Percentiles rank a stretch among this genome's conserved stretches.
Evolutionary conservation across 2,113 vertebrate genomes (phyloP).

Genomic region (crab-eating macaque (Macaca fascicularis)): DNA sequence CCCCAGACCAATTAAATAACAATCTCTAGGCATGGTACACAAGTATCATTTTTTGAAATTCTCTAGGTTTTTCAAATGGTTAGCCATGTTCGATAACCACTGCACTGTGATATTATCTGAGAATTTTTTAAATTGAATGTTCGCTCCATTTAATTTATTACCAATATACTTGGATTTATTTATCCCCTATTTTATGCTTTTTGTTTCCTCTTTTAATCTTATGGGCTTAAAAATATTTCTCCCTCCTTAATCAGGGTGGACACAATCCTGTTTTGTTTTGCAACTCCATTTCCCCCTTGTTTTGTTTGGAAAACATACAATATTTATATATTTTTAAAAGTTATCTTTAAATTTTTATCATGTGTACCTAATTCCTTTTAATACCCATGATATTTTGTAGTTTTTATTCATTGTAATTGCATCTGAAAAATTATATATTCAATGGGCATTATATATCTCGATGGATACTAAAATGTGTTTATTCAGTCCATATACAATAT

Average conservation of each 20-base stretch:
- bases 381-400: background rate
- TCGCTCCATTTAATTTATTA: background rate
- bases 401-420: background rate
- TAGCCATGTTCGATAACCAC: background rate
- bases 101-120: background rate
- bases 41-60: background rate
- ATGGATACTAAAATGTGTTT: background rate
- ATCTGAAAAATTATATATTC: background rate
- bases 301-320: background rate
- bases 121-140: conserved; percentile 2
- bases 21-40: background rate
- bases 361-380: background rate
- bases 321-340: background rate
- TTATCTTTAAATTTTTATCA: conserved; percentile 36
- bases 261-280: background rate
- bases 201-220: background rate
- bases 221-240: background rate
- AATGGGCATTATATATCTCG: background rate
- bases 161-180: background rate
- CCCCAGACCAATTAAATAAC: conserved; percentile 1
- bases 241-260: background rate
- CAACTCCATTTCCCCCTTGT: background rate
- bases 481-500: background rate
- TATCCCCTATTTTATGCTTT: background rate
- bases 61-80: background rate